Base-by-base conservation (phyloP, 2,888 invertebrate species). In the Eilema depressum region DNA sequence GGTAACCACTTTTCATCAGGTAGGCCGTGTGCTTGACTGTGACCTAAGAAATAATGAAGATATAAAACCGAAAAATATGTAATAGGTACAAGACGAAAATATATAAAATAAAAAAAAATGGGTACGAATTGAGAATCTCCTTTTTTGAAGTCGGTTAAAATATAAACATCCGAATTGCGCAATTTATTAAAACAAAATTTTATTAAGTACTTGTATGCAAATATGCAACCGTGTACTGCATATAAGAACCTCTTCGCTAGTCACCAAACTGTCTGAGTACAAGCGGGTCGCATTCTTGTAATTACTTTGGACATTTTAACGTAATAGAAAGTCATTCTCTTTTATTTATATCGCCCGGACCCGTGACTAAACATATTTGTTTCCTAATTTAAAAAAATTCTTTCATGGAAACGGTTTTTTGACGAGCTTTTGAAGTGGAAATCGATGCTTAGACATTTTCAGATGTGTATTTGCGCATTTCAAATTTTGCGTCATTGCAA, bases 321-420 rank as follows among this genome's bases (percentile, higher is more conserved):
- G n/a, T 53, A n/a, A 53, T 53, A 53, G 53, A 53, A 53, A 10
- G 53, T n/a, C 17, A n/a, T 53, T 53, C 53, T 10, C 10, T 53
- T 53, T 53, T 53, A 53, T 53, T n/a, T 53, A 53, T n/a, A 53
- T 53, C n/a, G 53, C 53, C 53, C n/a, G 53, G 20, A n/a, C 2
- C 53, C 53, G 47, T 53, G 53, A 53, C 53, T 53, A n/a, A 53
- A 53, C 53, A 53, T 53, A 53, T 53, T 53, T 53, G 53, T 53
- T 53, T 53, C 53, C 53, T n/a, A 53, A 53, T 53, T 53, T 53
- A 53, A 53, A 47, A n/a, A 47, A 47, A 47, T 47, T 20, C 47
- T 47, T 47, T 47, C 47, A 47, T 20, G 47, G 8, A 47, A 47
- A 47, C 20, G 47, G 14, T 20, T 47, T 12, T 47, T 47, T 47